Percentiles rank a stretch among this genome's conserved stretches.
Conservation (phyloP, 1,140 invertebrate genomes). For the Lordiphosa stackelbergi region DNA sequence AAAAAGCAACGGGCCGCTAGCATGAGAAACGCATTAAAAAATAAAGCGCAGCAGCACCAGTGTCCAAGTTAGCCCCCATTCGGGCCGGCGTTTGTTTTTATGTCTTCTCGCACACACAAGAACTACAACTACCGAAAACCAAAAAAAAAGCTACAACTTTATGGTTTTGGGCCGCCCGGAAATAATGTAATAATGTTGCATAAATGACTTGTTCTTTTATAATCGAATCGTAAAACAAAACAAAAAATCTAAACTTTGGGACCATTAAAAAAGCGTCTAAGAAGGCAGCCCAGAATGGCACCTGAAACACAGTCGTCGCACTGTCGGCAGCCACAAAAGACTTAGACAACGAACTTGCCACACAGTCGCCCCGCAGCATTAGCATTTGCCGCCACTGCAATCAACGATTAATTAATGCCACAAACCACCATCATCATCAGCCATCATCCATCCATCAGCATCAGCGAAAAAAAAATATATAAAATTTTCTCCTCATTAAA, state of each 20-base stretch:
- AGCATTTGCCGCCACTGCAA: conserved; percentile 18
- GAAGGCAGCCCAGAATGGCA: conserved; percentile 12
- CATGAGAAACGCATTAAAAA: conserved; percentile 73
- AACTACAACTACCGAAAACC: conserved; percentile 12
- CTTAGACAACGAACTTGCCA: conserved; percentile 49
- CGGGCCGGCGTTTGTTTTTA: conserved; percentile 55
- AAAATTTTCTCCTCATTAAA: conserved; percentile 50
- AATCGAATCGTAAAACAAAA: conserved; percentile 62
- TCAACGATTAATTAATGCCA: conserved; percentile 51
- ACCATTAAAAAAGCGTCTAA: conserved; percentile 37
- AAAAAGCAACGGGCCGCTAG: conserved; percentile 65
- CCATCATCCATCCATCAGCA: conserved; percentile 35
- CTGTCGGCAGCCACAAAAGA: conserved; percentile 34
- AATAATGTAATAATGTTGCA: conserved; percentile 73
- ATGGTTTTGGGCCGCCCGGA: conserved; percentile 60
- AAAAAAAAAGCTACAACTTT: conserved; percentile 44
- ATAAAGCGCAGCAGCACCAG: conserved; percentile 15
- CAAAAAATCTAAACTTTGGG: conserved; percentile 5
- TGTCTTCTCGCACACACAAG: conserved; percentile 39
- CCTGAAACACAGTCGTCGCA: conserved; percentile 14
- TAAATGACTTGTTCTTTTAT: conserved; percentile 65
- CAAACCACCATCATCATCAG: conserved; percentile 28
- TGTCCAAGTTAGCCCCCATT: conserved; percentile 13
- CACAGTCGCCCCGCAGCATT: conserved; percentile 20
- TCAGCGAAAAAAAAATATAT: conserved; percentile 6